These are phyloP conservation scores for Bungarus multicinctus DNA, from an alignment of 2,113 vertebrate species.

Conservation along the genomic window DNA sequence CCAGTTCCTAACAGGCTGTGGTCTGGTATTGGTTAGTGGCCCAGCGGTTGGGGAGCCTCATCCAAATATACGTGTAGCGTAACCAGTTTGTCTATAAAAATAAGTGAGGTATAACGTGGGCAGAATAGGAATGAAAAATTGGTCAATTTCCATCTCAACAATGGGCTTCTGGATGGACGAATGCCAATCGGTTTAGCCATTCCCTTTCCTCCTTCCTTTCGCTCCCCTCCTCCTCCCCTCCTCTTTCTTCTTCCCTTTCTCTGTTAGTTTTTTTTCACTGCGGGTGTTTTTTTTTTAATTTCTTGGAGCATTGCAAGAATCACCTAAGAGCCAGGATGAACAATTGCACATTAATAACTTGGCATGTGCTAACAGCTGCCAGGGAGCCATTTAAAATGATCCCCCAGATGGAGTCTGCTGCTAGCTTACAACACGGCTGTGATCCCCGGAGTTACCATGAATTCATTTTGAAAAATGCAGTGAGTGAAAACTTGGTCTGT, in stretches of 20 bases:
- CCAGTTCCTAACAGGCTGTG: too few species aligned
- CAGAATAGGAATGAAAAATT: background rate
- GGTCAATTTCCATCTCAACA: background rate
- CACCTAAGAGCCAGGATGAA: background rate
- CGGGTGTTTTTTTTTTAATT: background rate
- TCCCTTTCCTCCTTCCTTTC: background rate
- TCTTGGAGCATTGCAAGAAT: background rate
- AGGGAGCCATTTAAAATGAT: conserved; percentile 13
- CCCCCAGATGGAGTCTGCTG: background rate
- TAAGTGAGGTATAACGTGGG: background rate
- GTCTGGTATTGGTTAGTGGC: too few species aligned
- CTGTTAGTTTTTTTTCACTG: background rate
- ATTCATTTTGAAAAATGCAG: background rate
- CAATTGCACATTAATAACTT: background rate
- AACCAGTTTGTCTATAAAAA: background rate
- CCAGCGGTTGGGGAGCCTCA: too few species aligned
- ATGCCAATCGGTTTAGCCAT: background rate
- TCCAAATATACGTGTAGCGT: background rate
- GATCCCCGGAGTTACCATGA: background rate
- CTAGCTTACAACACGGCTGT: background rate
- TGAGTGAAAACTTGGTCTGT: background rate
- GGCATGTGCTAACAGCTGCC: background rate
- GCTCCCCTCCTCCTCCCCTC: too few species aligned
- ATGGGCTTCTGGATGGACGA: too few species aligned
- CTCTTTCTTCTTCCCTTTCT: too few species aligned